Conservation (phyloP, 1,140 invertebrate species). For the Trissolcus basalis region DNA sequence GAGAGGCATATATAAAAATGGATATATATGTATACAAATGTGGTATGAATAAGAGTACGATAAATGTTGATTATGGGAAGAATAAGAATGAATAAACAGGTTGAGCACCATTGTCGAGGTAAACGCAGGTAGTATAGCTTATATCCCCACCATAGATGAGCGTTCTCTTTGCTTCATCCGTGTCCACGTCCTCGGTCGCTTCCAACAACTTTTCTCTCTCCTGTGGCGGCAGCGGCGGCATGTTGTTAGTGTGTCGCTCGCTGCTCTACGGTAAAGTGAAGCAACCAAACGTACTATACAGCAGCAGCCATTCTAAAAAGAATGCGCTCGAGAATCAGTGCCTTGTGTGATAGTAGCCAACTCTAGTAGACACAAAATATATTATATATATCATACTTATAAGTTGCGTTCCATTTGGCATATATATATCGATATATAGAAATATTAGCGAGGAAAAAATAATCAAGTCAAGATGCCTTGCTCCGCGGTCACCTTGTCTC, state of each 20-base stretch:
- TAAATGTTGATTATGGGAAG: no score
- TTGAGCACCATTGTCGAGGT: slow-evolving; percentile 69
- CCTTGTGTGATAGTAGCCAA: slow-evolving; percentile 49
- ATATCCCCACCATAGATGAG: slow-evolving; percentile 59
- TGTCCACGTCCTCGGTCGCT: slow-evolving; percentile 41
- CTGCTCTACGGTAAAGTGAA: slow-evolving; percentile 32
- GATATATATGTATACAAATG: no score
- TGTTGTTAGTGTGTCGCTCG: slow-evolving; percentile 60
- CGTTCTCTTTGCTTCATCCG: slow-evolving; percentile 36
- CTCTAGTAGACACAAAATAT: slow-evolving; percentile 20
- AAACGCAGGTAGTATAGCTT: slow-evolving; percentile 71
- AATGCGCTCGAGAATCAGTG: slow-evolving; percentile 61
- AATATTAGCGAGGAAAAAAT: no score
- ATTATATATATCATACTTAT: neutral
- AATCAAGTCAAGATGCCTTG: slow-evolving; percentile 86
- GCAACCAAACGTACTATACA: slow-evolving; percentile 6
- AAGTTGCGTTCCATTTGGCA: slow-evolving; percentile 4
- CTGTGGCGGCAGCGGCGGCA: slow-evolving; percentile 16
- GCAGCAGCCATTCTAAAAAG: slow-evolving; percentile 48
- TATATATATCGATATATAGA: slow-evolving; percentile 12
- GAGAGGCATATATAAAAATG: no score
- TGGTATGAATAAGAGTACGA: no score
- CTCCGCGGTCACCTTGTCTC: slow-evolving; percentile 93
- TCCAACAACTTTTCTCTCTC: slow-evolving; percentile 62
- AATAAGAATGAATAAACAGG: slow-evolving; percentile 10